These are phyloP conservation scores for Leucoraja erinaceus DNA, from an alignment of 2,113 vertebrate species.

Conservation along the genomic window DNA sequence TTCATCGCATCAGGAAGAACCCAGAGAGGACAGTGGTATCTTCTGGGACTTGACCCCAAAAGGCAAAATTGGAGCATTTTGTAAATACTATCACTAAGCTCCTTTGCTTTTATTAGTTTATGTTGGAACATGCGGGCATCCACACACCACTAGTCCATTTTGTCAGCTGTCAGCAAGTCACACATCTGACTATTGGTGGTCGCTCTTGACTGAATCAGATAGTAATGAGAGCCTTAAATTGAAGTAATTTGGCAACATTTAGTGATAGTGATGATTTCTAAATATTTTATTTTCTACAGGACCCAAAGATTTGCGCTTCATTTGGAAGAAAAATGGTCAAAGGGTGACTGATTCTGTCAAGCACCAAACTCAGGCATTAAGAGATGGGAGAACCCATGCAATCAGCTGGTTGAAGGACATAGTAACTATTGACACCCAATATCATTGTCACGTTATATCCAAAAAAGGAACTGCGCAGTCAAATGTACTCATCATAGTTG, in stretches of 20 bases:
- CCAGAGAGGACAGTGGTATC: not conserved
- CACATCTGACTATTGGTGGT: not conserved
- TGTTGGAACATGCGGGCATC: not conserved
- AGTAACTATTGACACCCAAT: conserved; percentile 62
- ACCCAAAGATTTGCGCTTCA: conserved; percentile 63
- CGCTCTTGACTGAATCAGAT: not conserved
- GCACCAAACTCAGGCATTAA: conserved; percentile 57
- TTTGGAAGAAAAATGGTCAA: conserved; percentile 75
- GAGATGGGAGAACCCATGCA: conserved; percentile 58
- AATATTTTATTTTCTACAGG: conserved; percentile 54
- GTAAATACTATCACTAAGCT: not conserved
- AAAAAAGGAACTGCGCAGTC: conserved; percentile 58
- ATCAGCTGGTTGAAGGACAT: conserved; percentile 80
- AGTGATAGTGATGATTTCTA: not conserved
- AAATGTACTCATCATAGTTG: conserved; percentile 58
- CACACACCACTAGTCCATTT: not conserved
- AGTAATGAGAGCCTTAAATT: not conserved
- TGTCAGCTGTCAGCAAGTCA: not conserved
- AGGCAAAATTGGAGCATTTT: not conserved
- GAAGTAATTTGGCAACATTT: not conserved
- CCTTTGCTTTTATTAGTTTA: not conserved
- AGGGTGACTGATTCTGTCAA: conserved; percentile 56
- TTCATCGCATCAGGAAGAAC: not conserved
- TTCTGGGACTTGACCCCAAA: not conserved
- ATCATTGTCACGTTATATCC: conserved; percentile 69